These are phyloP conservation scores for Micrasema longulum DNA, from an alignment of 1,140 invertebrate species.

Conservation along the genomic window DNA sequence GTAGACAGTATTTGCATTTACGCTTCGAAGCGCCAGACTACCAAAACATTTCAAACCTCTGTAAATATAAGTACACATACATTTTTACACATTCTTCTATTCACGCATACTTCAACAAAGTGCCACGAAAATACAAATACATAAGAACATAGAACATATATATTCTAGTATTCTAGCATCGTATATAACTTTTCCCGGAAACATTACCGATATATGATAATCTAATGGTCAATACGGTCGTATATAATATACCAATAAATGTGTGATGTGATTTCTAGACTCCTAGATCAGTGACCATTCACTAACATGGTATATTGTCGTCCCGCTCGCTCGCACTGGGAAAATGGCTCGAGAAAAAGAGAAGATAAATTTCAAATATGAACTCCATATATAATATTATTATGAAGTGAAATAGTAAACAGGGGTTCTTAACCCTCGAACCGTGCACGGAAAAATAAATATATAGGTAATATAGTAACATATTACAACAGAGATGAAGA, in stretches of 20 bases:
- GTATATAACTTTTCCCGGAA: conserved; percentile 45
- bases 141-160: too few relatives aligned
- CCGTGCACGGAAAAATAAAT: too few relatives aligned
- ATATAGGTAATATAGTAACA: too few relatives aligned
- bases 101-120: conserved; percentile 2
- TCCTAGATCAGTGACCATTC: conserved; percentile 35
- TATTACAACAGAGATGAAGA: too few relatives aligned
- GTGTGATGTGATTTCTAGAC: conserved; percentile 49
- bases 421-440: neutral
- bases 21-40: conserved; percentile 47
- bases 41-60: neutral
- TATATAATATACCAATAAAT: conserved; percentile 54
- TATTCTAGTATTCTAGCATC: neutral
- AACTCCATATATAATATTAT: too few relatives aligned
- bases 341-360: conserved; percentile 4
- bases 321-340: conserved; percentile 1
- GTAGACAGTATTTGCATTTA: conserved; percentile 21
- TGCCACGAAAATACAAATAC: too few relatives aligned
- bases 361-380: conserved; percentile 23
- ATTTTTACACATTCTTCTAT: conserved; percentile 2
- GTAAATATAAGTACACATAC: conserved; percentile 34
- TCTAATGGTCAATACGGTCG: conserved; percentile 55
- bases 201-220: conserved; percentile 52
- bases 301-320: neutral
- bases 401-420: too few relatives aligned